A percentile compares a stretch with the other conserved stretches of the same genome.
Evolutionary conservation across 2,888 invertebrate genomes (phyloP).

Genomic region (Sinhomidia bicolor): DNA sequence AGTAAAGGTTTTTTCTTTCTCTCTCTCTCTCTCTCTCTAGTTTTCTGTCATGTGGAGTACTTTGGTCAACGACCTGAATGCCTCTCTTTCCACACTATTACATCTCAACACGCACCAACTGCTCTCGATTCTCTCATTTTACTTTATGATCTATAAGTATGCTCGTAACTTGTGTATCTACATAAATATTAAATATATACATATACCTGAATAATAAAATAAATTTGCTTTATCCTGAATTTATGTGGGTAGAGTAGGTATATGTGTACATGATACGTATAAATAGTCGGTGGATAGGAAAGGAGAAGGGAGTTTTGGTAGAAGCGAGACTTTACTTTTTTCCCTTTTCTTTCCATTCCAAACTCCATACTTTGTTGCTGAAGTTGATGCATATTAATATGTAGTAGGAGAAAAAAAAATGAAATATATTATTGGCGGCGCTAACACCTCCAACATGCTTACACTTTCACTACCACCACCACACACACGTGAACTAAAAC

Average conservation of each 20-base stretch:
- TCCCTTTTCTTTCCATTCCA: no score
- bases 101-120: slow-evolving; percentile 69
- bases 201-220: not conserved
- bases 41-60: slow-evolving; percentile 32
- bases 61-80: slow-evolving; percentile 75
- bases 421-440: not conserved
- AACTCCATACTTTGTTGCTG: no score
- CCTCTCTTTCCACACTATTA: slow-evolving; percentile 71
- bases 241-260: no score
- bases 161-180: not conserved
- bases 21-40: not conserved
- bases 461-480: not conserved
- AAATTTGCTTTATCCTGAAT: not conserved
- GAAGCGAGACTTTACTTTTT: no score
- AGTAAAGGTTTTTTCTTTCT: slow-evolving; percentile 13
- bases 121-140: slow-evolving; percentile 57
- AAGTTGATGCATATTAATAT: no score
- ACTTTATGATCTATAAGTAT: slow-evolving; percentile 41
- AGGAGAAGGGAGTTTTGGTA: no score
- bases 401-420: no score
- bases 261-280: no score
- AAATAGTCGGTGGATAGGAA: no score
- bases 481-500: not conserved
- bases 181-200: slow-evolving; percentile 6
- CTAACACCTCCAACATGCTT: not conserved